Evolutionary conservation across 2,797 vertebrate genomes (phyloP).

Genomic region (Otus scops): DNA sequence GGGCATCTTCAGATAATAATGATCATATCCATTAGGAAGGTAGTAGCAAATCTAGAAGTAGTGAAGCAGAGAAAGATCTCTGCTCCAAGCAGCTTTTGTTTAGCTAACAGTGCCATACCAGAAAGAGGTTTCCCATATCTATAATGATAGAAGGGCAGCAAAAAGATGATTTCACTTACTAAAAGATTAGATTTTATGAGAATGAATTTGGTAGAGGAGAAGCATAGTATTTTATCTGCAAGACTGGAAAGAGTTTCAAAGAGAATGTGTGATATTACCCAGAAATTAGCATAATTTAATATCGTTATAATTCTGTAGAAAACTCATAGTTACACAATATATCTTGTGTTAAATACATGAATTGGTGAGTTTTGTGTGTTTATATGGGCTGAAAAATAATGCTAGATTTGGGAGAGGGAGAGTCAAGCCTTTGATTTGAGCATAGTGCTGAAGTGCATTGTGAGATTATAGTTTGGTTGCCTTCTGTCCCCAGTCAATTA

Average conservation of each 20-base stretch:
- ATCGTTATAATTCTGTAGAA: background rate
- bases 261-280: background rate
- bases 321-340: background rate
- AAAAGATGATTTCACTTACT: background rate
- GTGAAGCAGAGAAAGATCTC: background rate
- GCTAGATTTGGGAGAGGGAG: background rate
- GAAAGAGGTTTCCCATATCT: background rate
- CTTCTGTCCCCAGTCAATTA: background rate
- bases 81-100: background rate
- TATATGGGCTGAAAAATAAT: background rate
- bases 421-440: background rate
- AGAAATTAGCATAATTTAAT: background rate
- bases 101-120: background rate
- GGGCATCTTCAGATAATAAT: background rate
- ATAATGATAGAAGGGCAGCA: background rate
- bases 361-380: background rate
- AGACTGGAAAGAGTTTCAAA: background rate
- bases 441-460: rapidly evolving
- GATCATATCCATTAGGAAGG: background rate
- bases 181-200: background rate
- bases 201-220: background rate
- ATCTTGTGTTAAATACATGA: background rate
- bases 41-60: background rate
- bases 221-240: background rate
- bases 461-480: background rate